phyloP scores from a whole-genome alignment of 2,888 invertebrate genomes.

The Baccha elongata region DNA sequence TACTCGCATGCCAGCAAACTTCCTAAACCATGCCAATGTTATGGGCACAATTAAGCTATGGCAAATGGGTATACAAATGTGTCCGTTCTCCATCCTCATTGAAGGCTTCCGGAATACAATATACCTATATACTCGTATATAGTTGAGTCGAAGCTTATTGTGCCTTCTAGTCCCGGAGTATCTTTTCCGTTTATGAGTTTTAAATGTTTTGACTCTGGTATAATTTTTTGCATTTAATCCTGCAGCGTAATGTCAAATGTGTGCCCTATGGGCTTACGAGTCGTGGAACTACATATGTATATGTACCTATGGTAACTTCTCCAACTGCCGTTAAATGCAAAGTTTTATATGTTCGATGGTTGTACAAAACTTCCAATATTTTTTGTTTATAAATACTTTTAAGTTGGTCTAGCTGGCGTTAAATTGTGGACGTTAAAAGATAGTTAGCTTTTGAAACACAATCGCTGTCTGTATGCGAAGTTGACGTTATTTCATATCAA shows the following conservation, averaged over 20 bases:
- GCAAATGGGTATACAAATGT: slow-evolving; percentile 45
- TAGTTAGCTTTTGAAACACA: too few relatives aligned
- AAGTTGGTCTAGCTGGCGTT: neutral
- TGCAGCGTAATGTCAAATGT: slow-evolving; percentile 18
- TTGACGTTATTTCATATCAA: too few relatives aligned
- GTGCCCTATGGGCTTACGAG: slow-evolving; percentile 37
- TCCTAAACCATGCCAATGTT: slow-evolving; percentile 51
- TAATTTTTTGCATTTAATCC: slow-evolving; percentile 59
- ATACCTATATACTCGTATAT: too few relatives aligned
- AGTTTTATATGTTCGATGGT: slow-evolving; percentile 35
- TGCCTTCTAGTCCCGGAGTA: slow-evolving; percentile 18
- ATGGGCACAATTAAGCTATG: slow-evolving; percentile 54
- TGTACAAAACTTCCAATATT: neutral
- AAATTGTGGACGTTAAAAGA: neutral
- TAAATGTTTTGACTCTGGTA: slow-evolving; percentile 61
- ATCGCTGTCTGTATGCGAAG: too few relatives aligned
- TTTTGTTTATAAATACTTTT: neutral
- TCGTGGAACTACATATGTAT: too few relatives aligned
- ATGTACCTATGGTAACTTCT: slow-evolving; percentile 55
- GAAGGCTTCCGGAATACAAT: slow-evolving; percentile 10
- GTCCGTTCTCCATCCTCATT: slow-evolving; percentile 13
- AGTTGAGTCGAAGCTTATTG: slow-evolving; percentile 41
- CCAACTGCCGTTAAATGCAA: slow-evolving; percentile 50
- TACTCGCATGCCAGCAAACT: slow-evolving; percentile 12
- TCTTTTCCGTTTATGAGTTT: slow-evolving; percentile 55